These are phyloP conservation scores for Erynnis tages DNA, from an alignment of 2,888 invertebrate species.

Conservation along the genomic window DNA sequence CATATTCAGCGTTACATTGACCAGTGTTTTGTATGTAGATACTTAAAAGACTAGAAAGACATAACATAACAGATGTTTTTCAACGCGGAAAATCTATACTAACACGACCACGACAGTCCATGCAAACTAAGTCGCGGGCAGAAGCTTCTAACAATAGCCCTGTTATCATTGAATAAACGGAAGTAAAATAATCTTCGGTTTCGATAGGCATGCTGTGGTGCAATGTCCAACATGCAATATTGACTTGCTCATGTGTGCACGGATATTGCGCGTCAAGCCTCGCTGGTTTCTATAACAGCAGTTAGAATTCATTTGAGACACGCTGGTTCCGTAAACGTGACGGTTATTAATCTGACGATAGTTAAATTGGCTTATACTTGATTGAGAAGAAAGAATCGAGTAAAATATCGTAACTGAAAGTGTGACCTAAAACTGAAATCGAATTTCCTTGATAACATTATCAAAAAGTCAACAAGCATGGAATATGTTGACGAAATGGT, in stretches of 20 bases:
- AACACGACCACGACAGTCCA: too few species aligned
- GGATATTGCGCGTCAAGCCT: conserved; percentile 29
- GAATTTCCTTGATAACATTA: neutral
- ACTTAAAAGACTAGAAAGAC: too few species aligned
- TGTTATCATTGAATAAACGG: neutral
- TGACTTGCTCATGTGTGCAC: conserved; percentile 18
- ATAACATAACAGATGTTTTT: too few species aligned
- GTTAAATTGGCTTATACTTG: conserved; percentile 8
- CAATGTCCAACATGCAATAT: conserved; percentile 12
- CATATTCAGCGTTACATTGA: too few species aligned
- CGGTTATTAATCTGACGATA: conserved; percentile 4
- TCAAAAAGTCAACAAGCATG: neutral
- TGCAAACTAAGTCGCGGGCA: too few species aligned
- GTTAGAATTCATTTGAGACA: conserved; percentile 13
- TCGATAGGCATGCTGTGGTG: conserved; percentile 2
- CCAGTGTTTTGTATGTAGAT: too few species aligned
- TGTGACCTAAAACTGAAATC: too few species aligned
- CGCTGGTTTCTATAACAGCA: conserved; percentile 20
- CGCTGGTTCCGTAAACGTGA: conserved; percentile 24
- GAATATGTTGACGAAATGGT: too few species aligned
- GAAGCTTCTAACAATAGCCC: neutral
- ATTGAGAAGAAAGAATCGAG: too few species aligned
- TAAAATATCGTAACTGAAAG: too few species aligned
- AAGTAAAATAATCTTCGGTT: conserved; percentile 10
- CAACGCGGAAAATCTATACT: too few species aligned